These are phyloP conservation scores for Benthosema pterotum DNA, from an alignment of 2,797 vertebrate genomes.

Conservation along the genomic window DNA sequence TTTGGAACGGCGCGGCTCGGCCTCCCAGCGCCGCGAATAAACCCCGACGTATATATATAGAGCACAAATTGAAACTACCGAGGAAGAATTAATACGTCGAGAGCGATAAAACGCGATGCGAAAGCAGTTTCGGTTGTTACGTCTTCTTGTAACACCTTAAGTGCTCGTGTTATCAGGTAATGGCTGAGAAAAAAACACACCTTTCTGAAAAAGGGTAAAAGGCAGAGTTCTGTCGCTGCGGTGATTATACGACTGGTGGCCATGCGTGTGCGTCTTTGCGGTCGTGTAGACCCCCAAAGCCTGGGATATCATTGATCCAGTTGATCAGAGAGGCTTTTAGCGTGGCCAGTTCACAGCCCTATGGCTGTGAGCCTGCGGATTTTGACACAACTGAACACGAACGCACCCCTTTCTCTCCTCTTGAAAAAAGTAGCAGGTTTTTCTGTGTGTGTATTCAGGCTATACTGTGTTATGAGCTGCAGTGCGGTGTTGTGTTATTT, in stretches of 20 bases:
- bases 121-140: constrained; percentile 8
- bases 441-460: constrained; percentile 22
- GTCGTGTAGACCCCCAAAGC: constrained; percentile 69
- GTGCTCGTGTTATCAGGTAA: neutral
- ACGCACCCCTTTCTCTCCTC: constrained; percentile 31
- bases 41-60: constrained; percentile 7
- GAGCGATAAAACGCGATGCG: constrained; percentile 22
- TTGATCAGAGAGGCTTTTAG: constrained; percentile 68
- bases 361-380: constrained; percentile 78
- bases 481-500: constrained; percentile 19
- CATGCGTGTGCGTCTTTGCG: constrained; percentile 62
- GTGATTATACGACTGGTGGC: neutral
- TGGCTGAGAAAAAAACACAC: constrained; percentile 15
- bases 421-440: constrained; percentile 16
- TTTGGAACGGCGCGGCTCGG: constrained; percentile 64
- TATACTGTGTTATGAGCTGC: constrained; percentile 20
- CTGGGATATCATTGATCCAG: constrained; percentile 81
- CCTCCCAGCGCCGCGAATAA: constrained; percentile 37
- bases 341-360: constrained; percentile 76
- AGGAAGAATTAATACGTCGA: constrained; percentile 3
- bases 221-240: neutral
- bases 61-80: constrained; percentile 1
- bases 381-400: constrained; percentile 74
- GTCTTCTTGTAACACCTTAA: constrained; percentile 16
- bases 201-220: neutral